Percentiles rank a stretch among this genome's conserved stretches.
phyloP scores from a whole-genome alignment of 2,113 vertebrate species.

The Toxostoma redivivum region DNA sequence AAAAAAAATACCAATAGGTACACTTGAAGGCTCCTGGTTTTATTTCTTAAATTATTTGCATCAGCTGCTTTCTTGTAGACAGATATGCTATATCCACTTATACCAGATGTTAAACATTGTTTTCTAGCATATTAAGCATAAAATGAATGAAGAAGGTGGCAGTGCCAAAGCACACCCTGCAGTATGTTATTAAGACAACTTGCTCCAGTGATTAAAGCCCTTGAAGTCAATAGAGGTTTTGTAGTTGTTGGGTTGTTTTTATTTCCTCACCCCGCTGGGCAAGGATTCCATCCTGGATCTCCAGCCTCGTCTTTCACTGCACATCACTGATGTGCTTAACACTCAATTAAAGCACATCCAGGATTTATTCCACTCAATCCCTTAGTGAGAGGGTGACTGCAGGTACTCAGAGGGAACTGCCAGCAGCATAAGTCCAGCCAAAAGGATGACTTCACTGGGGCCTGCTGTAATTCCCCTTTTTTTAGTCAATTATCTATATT shows the following conservation, averaged over 20 bases:
- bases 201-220: neutral
- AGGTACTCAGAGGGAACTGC: neutral
- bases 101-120: neutral
- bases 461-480: neutral
- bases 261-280: neutral
- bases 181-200: neutral
- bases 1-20: neutral
- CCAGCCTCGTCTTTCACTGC: neutral
- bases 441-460: neutral
- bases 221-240: neutral
- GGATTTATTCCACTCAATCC: neutral
- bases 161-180: neutral
- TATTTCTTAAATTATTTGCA: neutral
- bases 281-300: neutral
- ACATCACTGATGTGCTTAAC: neutral
- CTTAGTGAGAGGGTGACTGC: neutral
- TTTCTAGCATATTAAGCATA: neutral
- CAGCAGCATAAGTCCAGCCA: neutral
- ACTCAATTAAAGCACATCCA: neutral
- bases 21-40: neutral
- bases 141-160: neutral
- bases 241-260: neutral
- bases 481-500: neutral
- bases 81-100: neutral
- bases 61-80: neutral